phyloP scores from a whole-genome alignment of 2,888 invertebrate species.

The Leistus spinibarbis region DNA sequence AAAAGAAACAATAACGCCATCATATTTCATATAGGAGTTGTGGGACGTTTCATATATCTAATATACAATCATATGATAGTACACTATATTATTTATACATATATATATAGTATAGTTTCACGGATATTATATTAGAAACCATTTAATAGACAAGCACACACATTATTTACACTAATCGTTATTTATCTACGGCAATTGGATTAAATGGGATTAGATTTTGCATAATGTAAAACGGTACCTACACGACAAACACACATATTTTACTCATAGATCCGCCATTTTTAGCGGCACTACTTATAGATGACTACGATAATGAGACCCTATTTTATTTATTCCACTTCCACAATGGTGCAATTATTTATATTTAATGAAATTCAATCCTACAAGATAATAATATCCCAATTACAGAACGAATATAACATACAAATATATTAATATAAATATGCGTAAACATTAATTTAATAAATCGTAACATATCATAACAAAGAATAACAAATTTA shows the following conservation, averaged over 20 bases:
- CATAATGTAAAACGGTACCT: constrained; percentile 33
- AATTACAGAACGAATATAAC: too few relatives aligned
- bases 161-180: constrained; percentile 24
- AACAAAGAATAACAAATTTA: too few relatives aligned
- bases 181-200: constrained; percentile 37
- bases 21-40: constrained; percentile 28
- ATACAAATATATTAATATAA: too few relatives aligned
- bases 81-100: not conserved
- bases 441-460: too few relatives aligned
- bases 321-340: too few relatives aligned
- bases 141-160: constrained; percentile 7
- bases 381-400: too few relatives aligned
- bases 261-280: not conserved
- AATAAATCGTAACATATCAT: too few relatives aligned
- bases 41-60: constrained; percentile 16
- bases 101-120: not conserved
- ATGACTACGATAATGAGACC: too few relatives aligned
- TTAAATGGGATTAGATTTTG: constrained; percentile 36
- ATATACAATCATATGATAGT: not conserved
- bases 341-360: too few relatives aligned
- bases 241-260: constrained; percentile 16
- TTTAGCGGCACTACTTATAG: too few relatives aligned
- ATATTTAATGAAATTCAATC: too few relatives aligned
- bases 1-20: constrained; percentile 26
- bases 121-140: not conserved